Evolutionary conservation across 2,888 invertebrate species (phyloP).

Genomic region (Vannuccia rotundouncinata): DNA sequence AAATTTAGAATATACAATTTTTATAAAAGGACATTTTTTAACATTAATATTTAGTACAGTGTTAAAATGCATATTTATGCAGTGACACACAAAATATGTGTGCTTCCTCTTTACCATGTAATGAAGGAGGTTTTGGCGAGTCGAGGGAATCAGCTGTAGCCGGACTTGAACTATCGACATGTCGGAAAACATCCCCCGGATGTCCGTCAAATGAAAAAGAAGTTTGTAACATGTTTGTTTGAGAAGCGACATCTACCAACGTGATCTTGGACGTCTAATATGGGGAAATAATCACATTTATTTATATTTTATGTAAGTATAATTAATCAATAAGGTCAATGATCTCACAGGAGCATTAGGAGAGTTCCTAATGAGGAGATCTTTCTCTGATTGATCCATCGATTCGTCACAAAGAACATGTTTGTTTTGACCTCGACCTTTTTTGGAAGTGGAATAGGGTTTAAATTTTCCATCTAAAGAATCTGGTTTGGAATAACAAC

Average conservation of each 20-base stretch:
- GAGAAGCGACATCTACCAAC: not conserved
- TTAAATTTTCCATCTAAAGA: not conserved
- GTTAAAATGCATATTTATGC: too few species aligned
- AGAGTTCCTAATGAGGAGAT: too few species aligned
- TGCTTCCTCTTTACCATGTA: not conserved
- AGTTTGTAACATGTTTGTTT: not conserved
- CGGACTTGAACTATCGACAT: not conserved
- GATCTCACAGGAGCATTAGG: too few species aligned
- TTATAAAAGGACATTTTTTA: too few species aligned
- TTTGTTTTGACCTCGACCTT: too few species aligned
- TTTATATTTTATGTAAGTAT: too few species aligned
- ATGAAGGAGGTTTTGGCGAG: not conserved
- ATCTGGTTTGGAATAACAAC: not conserved
- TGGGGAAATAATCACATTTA: not conserved
- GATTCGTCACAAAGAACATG: too few species aligned
- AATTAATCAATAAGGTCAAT: too few species aligned
- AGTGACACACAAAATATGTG: not conserved
- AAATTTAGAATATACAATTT: too few species aligned
- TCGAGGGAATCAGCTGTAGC: not conserved
- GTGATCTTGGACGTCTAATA: not conserved
- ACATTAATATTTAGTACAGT: too few species aligned
- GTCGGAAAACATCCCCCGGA: not conserved
- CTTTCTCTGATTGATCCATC: too few species aligned
- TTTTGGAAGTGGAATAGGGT: not conserved
- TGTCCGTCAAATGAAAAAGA: not conserved